phyloP scores from a whole-genome alignment of 2,888 invertebrate species.

The Tenthredo scrophulariae region DNA sequence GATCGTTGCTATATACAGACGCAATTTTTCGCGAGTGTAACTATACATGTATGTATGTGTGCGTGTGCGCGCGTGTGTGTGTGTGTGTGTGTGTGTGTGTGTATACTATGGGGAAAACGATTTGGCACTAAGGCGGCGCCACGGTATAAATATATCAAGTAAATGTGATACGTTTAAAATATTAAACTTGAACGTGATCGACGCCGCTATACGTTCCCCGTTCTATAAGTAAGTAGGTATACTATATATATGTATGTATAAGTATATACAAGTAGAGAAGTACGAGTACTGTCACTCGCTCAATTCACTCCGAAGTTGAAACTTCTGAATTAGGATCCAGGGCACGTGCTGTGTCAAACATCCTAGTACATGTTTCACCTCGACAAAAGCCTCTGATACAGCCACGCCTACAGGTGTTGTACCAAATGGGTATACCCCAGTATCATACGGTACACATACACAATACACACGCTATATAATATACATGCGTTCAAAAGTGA shows the following conservation, averaged over 20 bases:
- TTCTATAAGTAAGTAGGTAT: not conserved
- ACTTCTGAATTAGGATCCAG: not conserved
- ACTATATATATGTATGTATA: not conserved
- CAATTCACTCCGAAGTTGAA: not conserved
- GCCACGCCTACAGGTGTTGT: slow-evolving; percentile 17
- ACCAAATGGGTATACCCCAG: slow-evolving; percentile 3
- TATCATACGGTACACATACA: not conserved
- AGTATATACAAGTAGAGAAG: too few species aligned
- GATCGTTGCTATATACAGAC: too few species aligned
- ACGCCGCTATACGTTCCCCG: not conserved
- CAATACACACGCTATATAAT: not conserved
- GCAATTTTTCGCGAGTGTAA: not conserved
- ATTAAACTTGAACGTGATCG: slow-evolving; percentile 7
- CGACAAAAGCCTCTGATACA: not conserved
- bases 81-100: too few species aligned
- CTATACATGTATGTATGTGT: not conserved
- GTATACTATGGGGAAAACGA: not conserved
- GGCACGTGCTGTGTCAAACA: slow-evolving; percentile 43
- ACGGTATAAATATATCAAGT: not conserved
- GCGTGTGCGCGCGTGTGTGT: too few species aligned
- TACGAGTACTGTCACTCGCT: not conserved
- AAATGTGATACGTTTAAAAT: slow-evolving; percentile 22
- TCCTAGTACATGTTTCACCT: slow-evolving; percentile 58
- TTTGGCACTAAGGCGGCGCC: slow-evolving; percentile 7
- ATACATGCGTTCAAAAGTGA: not conserved